Evolutionary conservation across 2,888 invertebrate genomes (phyloP), one percentile per base, ranked within the genome.

Genomic region (Callinectes sapidus): DNA sequence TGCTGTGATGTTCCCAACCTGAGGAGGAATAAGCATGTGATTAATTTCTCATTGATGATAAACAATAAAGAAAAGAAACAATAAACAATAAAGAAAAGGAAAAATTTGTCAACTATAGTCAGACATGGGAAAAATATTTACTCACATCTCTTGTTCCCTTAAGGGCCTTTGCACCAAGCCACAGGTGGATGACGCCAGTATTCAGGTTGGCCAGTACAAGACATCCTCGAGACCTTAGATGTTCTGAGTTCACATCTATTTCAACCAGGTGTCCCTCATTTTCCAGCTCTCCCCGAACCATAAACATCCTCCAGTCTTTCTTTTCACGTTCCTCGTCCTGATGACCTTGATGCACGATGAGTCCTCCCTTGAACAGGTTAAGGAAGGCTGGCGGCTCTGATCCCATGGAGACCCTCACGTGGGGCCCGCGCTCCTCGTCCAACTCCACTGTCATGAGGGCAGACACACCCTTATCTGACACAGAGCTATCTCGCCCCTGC

Each of bases 401-500:
- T 0, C 98, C 98, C 96, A 98, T 97, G 0, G 97, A 97, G 0
- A 99, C 97, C 71, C 98, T 96, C 92, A 98, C 97, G 96, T 98
- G 98, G n/a, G 98, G 97, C 0, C 98, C 98, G 95, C 97, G 97
- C 95, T 98, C 98, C 95, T 97, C 97, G 95, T 99, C 98, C 95
- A 99, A 95, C 95, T 98, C 98, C n/a, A 94, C 97, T 0, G 99
- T 98, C 92, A 98, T 96, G 81, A 99, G 96, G 0, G 99, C 99
- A 0, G 98, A 98, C 0, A 98, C 97, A 2, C 99, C 99, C 96
- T 99, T 98, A 95, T 99, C 98, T 95, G 98, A 98, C 23, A 98
- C 97, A 6, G 98, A 97, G 0, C 99, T 98, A 93, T 97, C 97
- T 95, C 96, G 96, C 0, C 99, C 99, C 96, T 99, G 98, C 99